phyloP scores from a whole-genome alignment of 2,113 vertebrate species.

The Lepidothrix coronata region DNA sequence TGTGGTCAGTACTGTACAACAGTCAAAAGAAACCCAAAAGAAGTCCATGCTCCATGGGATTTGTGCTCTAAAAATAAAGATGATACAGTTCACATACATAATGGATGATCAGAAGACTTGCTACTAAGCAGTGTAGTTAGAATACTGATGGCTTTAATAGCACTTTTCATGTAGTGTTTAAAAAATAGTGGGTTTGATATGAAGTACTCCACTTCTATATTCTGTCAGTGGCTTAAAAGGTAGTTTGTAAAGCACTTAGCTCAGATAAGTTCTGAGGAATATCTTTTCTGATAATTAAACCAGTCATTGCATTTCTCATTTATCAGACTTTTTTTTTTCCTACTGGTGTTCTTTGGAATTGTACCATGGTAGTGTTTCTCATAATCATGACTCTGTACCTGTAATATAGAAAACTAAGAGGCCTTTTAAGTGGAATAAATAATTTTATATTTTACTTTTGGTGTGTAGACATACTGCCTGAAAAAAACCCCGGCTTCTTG shows the following conservation, averaged over 20 bases:
- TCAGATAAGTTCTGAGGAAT: neutral
- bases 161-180: neutral
- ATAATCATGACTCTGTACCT: neutral
- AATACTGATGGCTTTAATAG: neutral
- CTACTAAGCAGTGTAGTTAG: slow-evolving; percentile 2
- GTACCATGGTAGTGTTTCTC: neutral
- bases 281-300: neutral
- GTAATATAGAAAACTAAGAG: neutral
- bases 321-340: neutral
- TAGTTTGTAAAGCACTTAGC: neutral
- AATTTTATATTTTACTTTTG: neutral
- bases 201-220: neutral
- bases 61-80: neutral
- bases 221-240: neutral
- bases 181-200: neutral
- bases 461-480: neutral
- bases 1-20: neutral
- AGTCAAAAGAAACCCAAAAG: neutral
- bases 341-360: neutral
- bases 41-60: neutral
- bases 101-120: neutral
- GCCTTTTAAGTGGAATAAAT: neutral
- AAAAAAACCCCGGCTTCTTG: neutral
- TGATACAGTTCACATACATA: neutral
- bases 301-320: neutral